phyloP scores from a whole-genome alignment of 2,888 invertebrate genomes.

The Ypsolopha scabrella region DNA sequence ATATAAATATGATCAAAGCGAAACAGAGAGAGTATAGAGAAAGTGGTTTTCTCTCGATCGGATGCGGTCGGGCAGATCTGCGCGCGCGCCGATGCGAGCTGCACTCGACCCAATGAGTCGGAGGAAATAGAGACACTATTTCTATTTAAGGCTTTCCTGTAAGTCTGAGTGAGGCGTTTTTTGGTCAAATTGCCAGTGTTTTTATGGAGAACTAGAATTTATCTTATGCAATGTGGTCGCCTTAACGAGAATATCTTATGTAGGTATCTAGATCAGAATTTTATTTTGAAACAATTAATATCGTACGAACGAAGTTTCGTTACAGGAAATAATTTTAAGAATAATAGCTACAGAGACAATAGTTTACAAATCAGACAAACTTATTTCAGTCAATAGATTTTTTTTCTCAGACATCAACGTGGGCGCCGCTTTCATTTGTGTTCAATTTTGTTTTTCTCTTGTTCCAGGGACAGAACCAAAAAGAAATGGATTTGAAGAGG shows the following conservation, averaged over 20 bases:
- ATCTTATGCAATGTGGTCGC: too few relatives aligned
- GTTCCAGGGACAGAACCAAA: not conserved
- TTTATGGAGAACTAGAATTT: too few relatives aligned
- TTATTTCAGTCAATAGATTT: not conserved
- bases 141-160: not conserved
- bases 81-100: not conserved
- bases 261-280: too few relatives aligned
- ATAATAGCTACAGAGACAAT: too few relatives aligned
- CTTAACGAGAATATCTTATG: too few relatives aligned
- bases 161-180: not conserved
- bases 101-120: not conserved
- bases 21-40: slow-evolving; percentile 19
- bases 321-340: too few relatives aligned
- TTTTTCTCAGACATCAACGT: not conserved
- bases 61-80: slow-evolving; percentile 15
- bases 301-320: too few relatives aligned
- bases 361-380: too few relatives aligned
- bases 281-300: too few relatives aligned
- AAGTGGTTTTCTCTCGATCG: slow-evolving; percentile 36
- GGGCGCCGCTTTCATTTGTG: not conserved
- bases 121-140: not conserved
- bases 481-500: too few relatives aligned
- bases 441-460: not conserved
- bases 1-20: not conserved
- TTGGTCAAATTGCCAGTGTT: too few relatives aligned